Base-by-base conservation (phyloP, 2,888 invertebrate genomes). In the Rhagonycha lutea region DNA sequence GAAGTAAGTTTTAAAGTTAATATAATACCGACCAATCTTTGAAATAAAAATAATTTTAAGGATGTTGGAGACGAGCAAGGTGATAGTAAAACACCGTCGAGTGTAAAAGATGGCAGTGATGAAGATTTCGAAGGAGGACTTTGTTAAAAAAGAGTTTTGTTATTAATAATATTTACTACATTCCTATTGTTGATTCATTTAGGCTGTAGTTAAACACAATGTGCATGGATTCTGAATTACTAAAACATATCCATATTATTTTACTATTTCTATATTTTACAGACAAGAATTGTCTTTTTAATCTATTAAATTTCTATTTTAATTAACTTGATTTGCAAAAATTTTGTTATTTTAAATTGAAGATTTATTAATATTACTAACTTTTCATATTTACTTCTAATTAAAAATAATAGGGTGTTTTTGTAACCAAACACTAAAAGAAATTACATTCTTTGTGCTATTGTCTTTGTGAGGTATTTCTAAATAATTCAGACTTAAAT, bases 1-100 rank as follows among this genome's bases (percentile, higher is more conserved):
- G 87, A 89, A 80, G 87, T 88, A 78, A 68, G 70, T n/a, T 8
- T 18, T 65, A 29, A n/a, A 67, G 47, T 29, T 63, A 11, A 14
- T 62, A 62, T 70, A 10, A n/a, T 32, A 24, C 2, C 29, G 9
- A 26, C 24, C 18, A 14, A 68, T 63, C 14, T 23, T 62, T 61
- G 70, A 18, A 23, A 23, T 14, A 10, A 61, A 26, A 60, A 70
- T 23, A 32, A 63, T 14, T 28, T 3, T 70, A 23, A 74, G 74
- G 70, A 70, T 29, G 63, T 10, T 29, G 26, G 60, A 61, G 14
- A 28, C 24, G 74, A 70, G 4, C 69, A 69, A 61, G 69, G 14
- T 8, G 73, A 63, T 18, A 18, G 11, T 65, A 65, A 67, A 61
- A 3, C 63, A 11, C n/a, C 68, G 8, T 61, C 72, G 2, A 47